These are phyloP conservation scores for Parotocinclus haroldoi DNA, from an alignment of 2,797 vertebrate species.

Conservation along the genomic window DNA sequence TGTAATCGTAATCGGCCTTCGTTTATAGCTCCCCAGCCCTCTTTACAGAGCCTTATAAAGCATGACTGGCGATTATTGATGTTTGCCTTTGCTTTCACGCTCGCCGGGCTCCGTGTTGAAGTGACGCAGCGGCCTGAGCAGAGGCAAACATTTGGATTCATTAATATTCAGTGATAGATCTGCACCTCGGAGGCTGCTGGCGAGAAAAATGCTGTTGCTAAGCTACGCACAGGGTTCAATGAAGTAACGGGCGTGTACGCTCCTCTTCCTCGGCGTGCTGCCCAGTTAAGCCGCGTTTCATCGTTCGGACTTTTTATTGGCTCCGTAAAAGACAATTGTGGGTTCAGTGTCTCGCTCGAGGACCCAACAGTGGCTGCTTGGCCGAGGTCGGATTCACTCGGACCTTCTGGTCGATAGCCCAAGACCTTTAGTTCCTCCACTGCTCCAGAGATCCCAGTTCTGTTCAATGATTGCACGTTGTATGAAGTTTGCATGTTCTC, in stretches of 20 bases:
- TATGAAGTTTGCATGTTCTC: too few relatives aligned
- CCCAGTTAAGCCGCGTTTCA: conserved; percentile 6
- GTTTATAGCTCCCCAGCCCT: not conserved
- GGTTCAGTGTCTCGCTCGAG: too few relatives aligned
- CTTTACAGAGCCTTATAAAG: conserved; percentile 1
- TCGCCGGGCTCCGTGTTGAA: not conserved
- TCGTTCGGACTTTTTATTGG: too few relatives aligned
- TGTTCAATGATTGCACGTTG: too few relatives aligned
- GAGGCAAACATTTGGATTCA: conserved; percentile 33
- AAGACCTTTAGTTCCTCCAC: too few relatives aligned
- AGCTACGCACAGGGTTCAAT: conserved; percentile 41
- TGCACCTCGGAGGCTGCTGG: conserved; percentile 6
- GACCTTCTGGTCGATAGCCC: too few relatives aligned
- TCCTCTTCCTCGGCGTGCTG: conserved; percentile 11
- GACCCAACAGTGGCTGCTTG: too few relatives aligned
- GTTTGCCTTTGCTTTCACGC: conserved; percentile 1
- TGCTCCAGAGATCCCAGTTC: too few relatives aligned
- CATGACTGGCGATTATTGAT: conserved; percentile 1
- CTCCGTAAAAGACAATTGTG: too few relatives aligned
- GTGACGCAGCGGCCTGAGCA: conserved; percentile 15
- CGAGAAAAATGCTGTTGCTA: conserved; percentile 43
- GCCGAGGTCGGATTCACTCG: too few relatives aligned
- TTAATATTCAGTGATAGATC: conserved; percentile 43
- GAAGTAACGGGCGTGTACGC: conserved; percentile 33
- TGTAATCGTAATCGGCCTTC: too few relatives aligned